A percentile compares a stretch with the other conserved stretches of the same genome.
These are phyloP conservation scores for Amorpha juglandis DNA, from an alignment of 2,888 invertebrate species.

Conservation along the genomic window DNA sequence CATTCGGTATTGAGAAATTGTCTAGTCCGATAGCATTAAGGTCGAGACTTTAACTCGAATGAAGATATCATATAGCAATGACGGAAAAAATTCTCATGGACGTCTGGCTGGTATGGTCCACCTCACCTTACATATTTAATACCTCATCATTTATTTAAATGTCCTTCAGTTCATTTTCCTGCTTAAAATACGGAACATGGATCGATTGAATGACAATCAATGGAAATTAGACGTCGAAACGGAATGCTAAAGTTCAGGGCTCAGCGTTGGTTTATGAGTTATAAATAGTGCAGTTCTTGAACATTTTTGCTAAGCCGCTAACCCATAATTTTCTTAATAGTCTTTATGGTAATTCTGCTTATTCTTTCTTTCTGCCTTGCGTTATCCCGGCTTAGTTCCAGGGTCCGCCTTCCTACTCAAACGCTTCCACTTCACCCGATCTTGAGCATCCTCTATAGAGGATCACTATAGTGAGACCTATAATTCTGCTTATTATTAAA, in stretches of 20 bases:
- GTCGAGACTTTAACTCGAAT: neutral
- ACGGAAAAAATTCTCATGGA: neutral
- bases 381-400: too few species aligned
- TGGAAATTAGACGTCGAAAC: neutral
- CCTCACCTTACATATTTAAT: neutral
- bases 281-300: neutral
- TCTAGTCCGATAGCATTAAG: neutral
- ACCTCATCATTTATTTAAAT: neutral
- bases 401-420: too few species aligned
- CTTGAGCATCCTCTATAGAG: too few species aligned
- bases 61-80: slow-evolving; percentile 3
- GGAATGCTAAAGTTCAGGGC: neutral
- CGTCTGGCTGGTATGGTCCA: neutral
- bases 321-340: neutral
- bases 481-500: neutral
- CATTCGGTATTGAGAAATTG: neutral
- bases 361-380: neutral
- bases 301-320: neutral
- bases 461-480: too few species aligned
- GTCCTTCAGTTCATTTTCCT: neutral
- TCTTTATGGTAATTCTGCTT: neutral
- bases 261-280: neutral
- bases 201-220: neutral
- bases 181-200: neutral
- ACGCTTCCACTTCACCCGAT: neutral